Conservation (phyloP, 30 jellyfish, hydroid and myxozoan species). For the Hydractinia symbiolongicarpus region DNA sequence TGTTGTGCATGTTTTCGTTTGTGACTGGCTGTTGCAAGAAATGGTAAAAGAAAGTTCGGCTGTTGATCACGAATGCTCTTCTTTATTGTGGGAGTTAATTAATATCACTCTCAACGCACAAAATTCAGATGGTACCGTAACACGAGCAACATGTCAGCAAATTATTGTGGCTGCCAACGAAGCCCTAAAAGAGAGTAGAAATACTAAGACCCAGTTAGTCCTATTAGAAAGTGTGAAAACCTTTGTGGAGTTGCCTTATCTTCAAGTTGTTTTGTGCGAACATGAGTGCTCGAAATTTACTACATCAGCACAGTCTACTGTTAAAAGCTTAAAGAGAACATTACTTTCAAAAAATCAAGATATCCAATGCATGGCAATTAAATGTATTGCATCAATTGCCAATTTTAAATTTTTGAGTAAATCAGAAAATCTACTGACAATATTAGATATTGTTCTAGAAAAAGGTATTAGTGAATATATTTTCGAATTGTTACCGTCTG, state of each 20-base stretch:
- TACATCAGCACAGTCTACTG: slow-evolving; percentile 27
- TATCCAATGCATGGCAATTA: slow-evolving; percentile 45
- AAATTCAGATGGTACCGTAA: neutral
- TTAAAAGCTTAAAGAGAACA: slow-evolving; percentile 48
- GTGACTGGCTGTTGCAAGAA: neutral
- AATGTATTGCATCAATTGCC: slow-evolving; percentile 25
- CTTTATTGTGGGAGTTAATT: neutral
- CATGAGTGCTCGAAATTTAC: slow-evolving; percentile 35
- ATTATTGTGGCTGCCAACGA: neutral
- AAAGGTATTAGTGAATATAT: slow-evolving; percentile 71
- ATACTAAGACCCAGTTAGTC: slow-evolving; percentile 2
- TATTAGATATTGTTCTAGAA: slow-evolving; percentile 20
- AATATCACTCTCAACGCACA: neutral
- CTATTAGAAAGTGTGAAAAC: slow-evolving; percentile 37
- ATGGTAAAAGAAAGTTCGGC: neutral
- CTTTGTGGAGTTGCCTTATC: slow-evolving; percentile 12
- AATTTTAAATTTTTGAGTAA: neutral
- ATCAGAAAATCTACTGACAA: neutral
- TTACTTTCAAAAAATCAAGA: slow-evolving; percentile 39
- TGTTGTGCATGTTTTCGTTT: neutral
- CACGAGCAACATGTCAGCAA: neutral
- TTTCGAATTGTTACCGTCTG: slow-evolving; percentile 51
- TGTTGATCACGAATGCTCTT: neutral
- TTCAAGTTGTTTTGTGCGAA: slow-evolving; percentile 26
- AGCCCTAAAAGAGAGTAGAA: neutral